These are phyloP conservation scores for Lichenostomus cassidix DNA, from an alignment of 2,113 vertebrate genomes.

Conservation along the genomic window DNA sequence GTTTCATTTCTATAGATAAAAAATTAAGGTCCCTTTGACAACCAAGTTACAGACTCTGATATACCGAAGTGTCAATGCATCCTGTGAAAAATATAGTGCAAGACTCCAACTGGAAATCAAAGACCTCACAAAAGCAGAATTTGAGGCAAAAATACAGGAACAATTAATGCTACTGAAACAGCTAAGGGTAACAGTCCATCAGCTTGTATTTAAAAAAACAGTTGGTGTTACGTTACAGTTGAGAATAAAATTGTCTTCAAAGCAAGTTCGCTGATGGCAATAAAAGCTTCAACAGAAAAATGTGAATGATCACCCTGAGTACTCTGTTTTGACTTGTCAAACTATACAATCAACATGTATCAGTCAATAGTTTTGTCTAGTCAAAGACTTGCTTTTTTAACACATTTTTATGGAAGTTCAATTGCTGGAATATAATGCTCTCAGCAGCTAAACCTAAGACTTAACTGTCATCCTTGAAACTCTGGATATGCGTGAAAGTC, in stretches of 20 bases:
- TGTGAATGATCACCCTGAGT: not conserved
- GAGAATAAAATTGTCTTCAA: not conserved
- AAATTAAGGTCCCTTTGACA: not conserved
- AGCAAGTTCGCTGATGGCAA: not conserved
- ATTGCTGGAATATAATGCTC: not conserved
- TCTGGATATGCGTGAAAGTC: not conserved
- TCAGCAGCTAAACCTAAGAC: not conserved
- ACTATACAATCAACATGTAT: not conserved
- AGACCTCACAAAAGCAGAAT: not conserved
- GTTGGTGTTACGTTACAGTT: not conserved
- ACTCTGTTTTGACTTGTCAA: not conserved
- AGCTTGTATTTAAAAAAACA: not conserved
- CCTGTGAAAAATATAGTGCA: not conserved
- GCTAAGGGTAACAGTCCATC: not conserved
- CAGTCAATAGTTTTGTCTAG: not conserved
- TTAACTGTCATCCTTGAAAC: not conserved
- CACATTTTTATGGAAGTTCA: not conserved
- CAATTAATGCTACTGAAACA: not conserved
- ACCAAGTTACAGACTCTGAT: not conserved
- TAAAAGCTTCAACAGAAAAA: not conserved
- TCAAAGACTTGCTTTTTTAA: not conserved
- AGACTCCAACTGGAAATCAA: not conserved
- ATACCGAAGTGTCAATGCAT: not conserved
- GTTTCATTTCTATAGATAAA: not conserved
- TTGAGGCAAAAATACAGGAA: not conserved